These are phyloP conservation scores for Conus canariensis DNA, from an alignment of 2,888 invertebrate species.

Conservation along the genomic window DNA sequence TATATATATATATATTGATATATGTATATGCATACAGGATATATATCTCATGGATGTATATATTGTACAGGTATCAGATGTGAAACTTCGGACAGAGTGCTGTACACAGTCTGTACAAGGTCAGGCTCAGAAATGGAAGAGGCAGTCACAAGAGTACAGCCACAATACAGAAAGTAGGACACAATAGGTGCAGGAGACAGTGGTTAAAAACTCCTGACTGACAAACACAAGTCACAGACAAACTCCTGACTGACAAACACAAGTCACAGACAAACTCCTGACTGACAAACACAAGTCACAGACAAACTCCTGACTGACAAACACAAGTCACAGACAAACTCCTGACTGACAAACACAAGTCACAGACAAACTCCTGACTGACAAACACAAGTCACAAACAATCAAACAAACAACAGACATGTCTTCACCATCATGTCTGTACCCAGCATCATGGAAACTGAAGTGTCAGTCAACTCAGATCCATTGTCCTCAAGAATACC, in stretches of 20 bases:
- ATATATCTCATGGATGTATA: conserved; percentile 9
- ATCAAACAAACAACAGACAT: too few species aligned
- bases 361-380: too few species aligned
- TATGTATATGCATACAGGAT: conserved; percentile 11
- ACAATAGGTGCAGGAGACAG: not conserved
- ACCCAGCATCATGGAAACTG: too few species aligned
- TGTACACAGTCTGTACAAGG: conserved; percentile 14
- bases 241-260: not conserved
- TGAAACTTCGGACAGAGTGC: not conserved
- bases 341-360: not conserved
- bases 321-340: too few species aligned
- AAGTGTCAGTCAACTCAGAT: too few species aligned
- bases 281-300: not conserved
- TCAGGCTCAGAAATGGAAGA: not conserved
- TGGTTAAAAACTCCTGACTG: not conserved
- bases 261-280: not conserved
- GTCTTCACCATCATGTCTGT: too few species aligned
- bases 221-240: not conserved
- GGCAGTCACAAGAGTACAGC: not conserved
- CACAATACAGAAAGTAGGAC: not conserved
- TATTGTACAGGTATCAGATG: not conserved
- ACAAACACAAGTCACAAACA: too few species aligned
- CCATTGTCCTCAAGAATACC: not conserved
- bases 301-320: too few species aligned
- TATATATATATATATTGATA: not conserved